Percentiles rank a stretch among this genome's conserved stretches.
Conservation (phyloP, 2,888 invertebrate species). For the Aspidiotus destructor region DNA sequence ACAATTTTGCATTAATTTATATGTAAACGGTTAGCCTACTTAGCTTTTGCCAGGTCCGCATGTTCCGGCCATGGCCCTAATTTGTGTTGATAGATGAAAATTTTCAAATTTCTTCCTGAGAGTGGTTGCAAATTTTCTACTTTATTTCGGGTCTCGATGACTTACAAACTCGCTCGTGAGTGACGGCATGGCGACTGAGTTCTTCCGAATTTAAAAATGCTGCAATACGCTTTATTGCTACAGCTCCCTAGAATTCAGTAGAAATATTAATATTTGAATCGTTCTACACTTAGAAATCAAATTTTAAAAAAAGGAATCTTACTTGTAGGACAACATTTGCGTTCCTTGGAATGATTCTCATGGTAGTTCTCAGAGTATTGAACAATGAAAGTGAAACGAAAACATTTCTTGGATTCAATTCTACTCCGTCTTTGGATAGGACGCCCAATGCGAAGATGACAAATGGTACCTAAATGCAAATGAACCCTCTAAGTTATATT, state of each 20-base stretch:
- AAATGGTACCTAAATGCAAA: constrained; percentile 46
- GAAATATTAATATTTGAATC: no score
- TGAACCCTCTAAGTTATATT: no score
- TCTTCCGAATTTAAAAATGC: constrained; percentile 49
- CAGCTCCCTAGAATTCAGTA: constrained; percentile 41
- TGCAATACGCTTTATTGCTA: constrained; percentile 49
- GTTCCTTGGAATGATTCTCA: constrained; percentile 94
- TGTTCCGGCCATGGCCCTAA: no score
- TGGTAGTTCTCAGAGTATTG: constrained; percentile 91
- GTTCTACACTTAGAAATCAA: no score
- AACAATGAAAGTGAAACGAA: constrained; percentile 95
- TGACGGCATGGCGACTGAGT: constrained; percentile 44
- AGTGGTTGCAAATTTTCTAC: no score
- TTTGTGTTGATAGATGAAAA: no score
- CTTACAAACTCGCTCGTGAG: constrained; percentile 41
- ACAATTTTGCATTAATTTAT: no score
- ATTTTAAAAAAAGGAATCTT: constrained; percentile 45
- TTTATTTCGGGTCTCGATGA: no score
- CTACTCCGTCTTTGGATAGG: constrained; percentile 69
- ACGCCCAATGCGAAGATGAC: constrained; percentile 84
- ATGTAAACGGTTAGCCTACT: no score
- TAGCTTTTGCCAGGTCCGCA: no score
- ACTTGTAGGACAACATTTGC: constrained; percentile 75
- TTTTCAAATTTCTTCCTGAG: no score
- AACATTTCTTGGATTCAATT: constrained; percentile 78